A percentile compares a stretch with the other conserved stretches of the same genome.
phyloP scores from a whole-genome alignment of 2,113 vertebrate species.

The Romanogobio albipinnatus region DNA sequence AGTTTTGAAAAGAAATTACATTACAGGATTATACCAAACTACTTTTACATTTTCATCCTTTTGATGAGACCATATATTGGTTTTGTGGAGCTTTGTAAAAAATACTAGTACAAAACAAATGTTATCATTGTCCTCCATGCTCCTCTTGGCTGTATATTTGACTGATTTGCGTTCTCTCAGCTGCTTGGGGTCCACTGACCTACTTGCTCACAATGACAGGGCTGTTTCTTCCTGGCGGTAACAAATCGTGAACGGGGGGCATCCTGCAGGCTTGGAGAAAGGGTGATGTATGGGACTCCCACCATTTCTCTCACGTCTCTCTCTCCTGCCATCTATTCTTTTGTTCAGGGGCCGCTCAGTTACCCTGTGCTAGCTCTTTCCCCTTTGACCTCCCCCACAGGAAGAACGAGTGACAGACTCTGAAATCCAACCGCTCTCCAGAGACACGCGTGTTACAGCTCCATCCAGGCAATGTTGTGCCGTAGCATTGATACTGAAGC shows the following conservation, averaged over 20 bases:
- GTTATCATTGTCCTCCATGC: background rate
- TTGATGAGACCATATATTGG: background rate
- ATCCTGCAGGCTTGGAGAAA: slow-evolving; percentile 42
- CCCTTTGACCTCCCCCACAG: slow-evolving; percentile 40
- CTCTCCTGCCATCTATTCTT: slow-evolving; percentile 16
- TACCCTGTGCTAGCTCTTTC: slow-evolving; percentile 42
- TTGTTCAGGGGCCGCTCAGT: slow-evolving; percentile 12
- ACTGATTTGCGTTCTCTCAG: slow-evolving; percentile 30
- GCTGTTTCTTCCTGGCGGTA: slow-evolving; percentile 45
- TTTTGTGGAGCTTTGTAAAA: background rate
- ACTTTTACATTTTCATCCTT: background rate
- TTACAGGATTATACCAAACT: background rate
- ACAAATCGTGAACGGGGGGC: slow-evolving; percentile 16
- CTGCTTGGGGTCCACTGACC: slow-evolving; percentile 35
- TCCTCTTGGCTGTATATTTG: background rate
- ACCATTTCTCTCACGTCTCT: background rate
- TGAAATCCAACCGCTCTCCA: slow-evolving; percentile 51
- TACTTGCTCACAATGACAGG: slow-evolving; percentile 43
- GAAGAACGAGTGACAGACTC: slow-evolving; percentile 55
- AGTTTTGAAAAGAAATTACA: too few species aligned
- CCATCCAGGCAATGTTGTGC: slow-evolving; percentile 11
- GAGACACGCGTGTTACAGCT: slow-evolving; percentile 43
- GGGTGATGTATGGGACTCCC: slow-evolving; percentile 30
- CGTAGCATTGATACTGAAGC: background rate
- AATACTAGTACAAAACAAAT: background rate